Evolutionary conservation across 2,113 vertebrate genomes (phyloP).

Genomic region (Leptobrachium ailaonicum): DNA sequence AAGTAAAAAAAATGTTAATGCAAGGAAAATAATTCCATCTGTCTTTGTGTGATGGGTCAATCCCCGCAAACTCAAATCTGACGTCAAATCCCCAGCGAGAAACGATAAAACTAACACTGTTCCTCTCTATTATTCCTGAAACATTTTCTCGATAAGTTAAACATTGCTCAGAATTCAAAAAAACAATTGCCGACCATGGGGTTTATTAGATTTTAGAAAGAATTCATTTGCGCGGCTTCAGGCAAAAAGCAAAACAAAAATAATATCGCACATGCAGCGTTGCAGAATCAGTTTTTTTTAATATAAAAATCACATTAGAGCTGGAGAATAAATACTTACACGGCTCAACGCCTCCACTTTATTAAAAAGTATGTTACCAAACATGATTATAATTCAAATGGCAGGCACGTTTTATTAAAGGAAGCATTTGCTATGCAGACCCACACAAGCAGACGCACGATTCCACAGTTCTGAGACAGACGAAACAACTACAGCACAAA

Average conservation of each 20-base stretch:
- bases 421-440: not conserved
- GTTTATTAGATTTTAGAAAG: not conserved
- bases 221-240: not conserved
- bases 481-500: not conserved
- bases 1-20: too few species aligned
- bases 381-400: constrained; percentile 24
- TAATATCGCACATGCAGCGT: not conserved
- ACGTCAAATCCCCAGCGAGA: too few species aligned
- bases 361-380: constrained; percentile 26
- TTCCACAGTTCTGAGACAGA: not conserved
- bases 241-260: not conserved
- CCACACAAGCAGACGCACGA: not conserved
- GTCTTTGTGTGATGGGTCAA: too few species aligned
- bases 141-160: too few species aligned
- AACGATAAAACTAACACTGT: too few species aligned
- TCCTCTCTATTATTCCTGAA: too few species aligned
- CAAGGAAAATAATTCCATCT: too few species aligned
- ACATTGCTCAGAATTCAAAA: too few species aligned
- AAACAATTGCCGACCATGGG: too few species aligned
- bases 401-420: not conserved
- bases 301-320: constrained; percentile 6
- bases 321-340: constrained; percentile 26
- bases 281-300: constrained; percentile 14
- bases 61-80: too few species aligned
- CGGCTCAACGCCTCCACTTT: constrained; percentile 21